Base-by-base conservation (phyloP, 2,797 vertebrate species). In the Muraenolepis orangiensis region DNA sequence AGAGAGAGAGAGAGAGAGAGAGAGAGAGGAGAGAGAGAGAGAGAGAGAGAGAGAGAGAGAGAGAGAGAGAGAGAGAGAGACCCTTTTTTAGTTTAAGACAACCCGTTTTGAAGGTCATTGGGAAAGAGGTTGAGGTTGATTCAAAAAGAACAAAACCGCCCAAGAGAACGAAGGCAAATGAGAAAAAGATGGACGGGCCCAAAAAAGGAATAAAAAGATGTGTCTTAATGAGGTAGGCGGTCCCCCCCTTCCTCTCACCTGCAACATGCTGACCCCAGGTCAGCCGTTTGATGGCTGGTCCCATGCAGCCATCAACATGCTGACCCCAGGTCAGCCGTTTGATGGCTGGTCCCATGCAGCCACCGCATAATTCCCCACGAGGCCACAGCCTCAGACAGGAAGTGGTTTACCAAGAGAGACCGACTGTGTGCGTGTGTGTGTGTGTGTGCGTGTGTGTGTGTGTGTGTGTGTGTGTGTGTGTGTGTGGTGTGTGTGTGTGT, bases 401-500 rank as follows among this genome's bases (percentile, higher is more conserved):
- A 57, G 51, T 1, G 51, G 51, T 57, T 57, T 57, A 57, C 51
- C 18, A 57, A 23, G 51, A 26, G 64, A 28, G 14, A 66, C 64
- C 2, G n/a, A 66, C 1, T 66, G 5, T 4, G 4, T 14, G 28
- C 1, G 13, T 51, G 42, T 51, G 42, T 66, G 64, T 66, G 64
- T 29, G 26, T 66, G 26, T 73, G 40, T 72, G 36, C 78, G 76
- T 67, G 68, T 66, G 71, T 72, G 40, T 72, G 51, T 61, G 46
- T 64, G 71, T 72, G 66, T 81, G 67, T 66, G 71, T 74, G 69
- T 32, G 68, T 79, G 75, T 75, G 74, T 70, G 23, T 36, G 46
- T 72, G 29, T 64, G 29, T 72, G 32, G 38, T 70, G 70, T 74
- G 71, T 80, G 74, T 72, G 29, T 64, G 29, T 72, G 32, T 31